Evolutionary conservation across 37 sponge, comb jelly and placozoan species (phyloP), one percentile per base, ranked within the genome.

Genomic region (Oopsacas minuta): DNA sequence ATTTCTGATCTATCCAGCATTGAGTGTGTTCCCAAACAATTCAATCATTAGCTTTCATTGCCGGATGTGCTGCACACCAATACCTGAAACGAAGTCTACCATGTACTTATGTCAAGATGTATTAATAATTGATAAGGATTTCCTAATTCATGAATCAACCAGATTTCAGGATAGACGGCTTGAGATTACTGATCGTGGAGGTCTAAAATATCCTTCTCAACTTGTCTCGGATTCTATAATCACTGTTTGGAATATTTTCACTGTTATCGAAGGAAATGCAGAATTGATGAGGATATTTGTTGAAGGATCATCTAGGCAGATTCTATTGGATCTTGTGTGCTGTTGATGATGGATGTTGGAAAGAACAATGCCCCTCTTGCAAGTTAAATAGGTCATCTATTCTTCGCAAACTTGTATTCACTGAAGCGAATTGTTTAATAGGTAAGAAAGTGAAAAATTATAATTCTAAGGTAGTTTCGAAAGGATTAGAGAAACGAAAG

Each of bases 1-100:
- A 61, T 61, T 61, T 34, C 75, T 12, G 75, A 61, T n/a, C 75
- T 61, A 25, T 61, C 75, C 22, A 61, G 32, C 75, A 61, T 61
- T 32, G 32, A 61, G 5, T 61, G 75, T 25, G 75, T 61, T 32
- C 3, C 28, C 75, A 61, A 61, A 34, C 28, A 32, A 61, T 61
- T 34, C 75, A 61, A 61, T 61, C 75, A 3, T 12, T 61, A 61
- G 7, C 75, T 34, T 61, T 61, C 28, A 61, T 61, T 61, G 75
- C 75, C 28, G 75, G 75, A 32, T 61, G 28, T 61, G 22, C 75
- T 34, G 28, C 75, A 34, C 75, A 61, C 28, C 75, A 61, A 12
- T 61, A 61, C 75, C 75, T 61, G 22, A 61, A 61, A 61, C 75
- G 75, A 61, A 32, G 32, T 61, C 75, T 32, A 61, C 22, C 7